These are phyloP conservation scores for Clinocottus analis DNA, from an alignment of 2,113 vertebrate species.

Conservation along the genomic window DNA sequence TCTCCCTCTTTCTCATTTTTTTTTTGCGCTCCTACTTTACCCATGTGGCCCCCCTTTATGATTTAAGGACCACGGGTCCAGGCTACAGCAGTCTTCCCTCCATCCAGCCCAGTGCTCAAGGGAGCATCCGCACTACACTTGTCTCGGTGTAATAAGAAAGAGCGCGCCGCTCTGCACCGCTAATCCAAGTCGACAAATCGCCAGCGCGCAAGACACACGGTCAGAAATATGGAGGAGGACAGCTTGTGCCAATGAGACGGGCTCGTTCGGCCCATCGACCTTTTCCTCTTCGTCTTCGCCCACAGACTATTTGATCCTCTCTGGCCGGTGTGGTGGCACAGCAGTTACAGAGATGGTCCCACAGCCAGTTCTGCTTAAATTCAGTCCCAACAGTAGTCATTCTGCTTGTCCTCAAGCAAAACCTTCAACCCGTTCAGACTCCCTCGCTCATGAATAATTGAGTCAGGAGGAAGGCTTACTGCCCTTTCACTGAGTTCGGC, in stretches of 20 bases:
- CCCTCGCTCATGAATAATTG: conserved; percentile 8
- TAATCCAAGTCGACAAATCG: conserved; percentile 55
- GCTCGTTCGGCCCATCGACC: conserved; percentile 11
- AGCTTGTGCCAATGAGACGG: conserved; percentile 1
- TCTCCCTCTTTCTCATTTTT: conserved; percentile 51
- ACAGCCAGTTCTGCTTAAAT: background rate
- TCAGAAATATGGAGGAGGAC: conserved; percentile 40
- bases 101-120: conserved; percentile 41
- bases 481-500: background rate
- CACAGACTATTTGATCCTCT: background rate
- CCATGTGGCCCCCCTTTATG: conserved; percentile 70
- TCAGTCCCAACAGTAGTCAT: background rate
- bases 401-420: background rate
- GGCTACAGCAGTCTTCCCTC: conserved; percentile 38
- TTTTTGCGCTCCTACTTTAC: conserved; percentile 60
- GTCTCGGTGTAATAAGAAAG: conserved; percentile 62
- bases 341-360: background rate
- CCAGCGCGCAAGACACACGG: conserved; percentile 19
- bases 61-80: conserved; percentile 69
- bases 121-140: conserved; percentile 55
- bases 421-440: background rate
- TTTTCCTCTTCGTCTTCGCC: background rate
- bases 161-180: conserved; percentile 44
- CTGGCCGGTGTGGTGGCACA: background rate
- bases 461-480: background rate